These are phyloP conservation scores for Arvicanthis niloticus DNA, from an alignment of 2,113 vertebrate species.

Conservation along the genomic window DNA sequence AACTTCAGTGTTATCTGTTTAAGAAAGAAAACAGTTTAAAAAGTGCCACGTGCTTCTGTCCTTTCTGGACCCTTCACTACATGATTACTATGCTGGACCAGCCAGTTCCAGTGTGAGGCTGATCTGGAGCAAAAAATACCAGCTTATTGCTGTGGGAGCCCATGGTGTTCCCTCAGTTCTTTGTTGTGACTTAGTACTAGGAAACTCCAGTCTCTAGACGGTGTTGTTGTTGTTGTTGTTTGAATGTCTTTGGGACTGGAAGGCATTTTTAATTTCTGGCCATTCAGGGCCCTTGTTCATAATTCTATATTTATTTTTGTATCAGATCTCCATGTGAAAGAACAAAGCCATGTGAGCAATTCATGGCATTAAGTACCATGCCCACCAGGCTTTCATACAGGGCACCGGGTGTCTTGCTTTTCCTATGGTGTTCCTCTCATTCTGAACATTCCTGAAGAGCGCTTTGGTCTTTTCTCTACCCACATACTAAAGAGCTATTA, in stretches of 20 bases:
- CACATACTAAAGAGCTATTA: background rate
- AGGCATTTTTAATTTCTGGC: slow-evolving; percentile 53
- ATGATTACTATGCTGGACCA: background rate
- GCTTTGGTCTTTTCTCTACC: background rate
- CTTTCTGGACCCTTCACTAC: slow-evolving; percentile 49
- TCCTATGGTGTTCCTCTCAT: background rate
- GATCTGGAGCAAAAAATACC: slow-evolving; percentile 28
- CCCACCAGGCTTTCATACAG: background rate
- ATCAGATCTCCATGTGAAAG: slow-evolving; percentile 14
- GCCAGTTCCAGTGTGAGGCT: slow-evolving; percentile 15
- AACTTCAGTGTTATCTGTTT: background rate
- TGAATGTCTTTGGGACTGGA: slow-evolving; percentile 31
- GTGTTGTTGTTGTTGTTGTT: background rate
- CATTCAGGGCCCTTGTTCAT: background rate
- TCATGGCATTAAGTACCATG: slow-evolving; percentile 46
- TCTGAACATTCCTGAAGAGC: background rate
- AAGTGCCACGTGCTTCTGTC: slow-evolving; percentile 23
- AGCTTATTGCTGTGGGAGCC: background rate
- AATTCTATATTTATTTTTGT: background rate
- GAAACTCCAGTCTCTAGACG: background rate
- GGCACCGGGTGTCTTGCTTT: background rate
- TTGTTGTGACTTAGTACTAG: background rate
- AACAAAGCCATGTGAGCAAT: slow-evolving; percentile 36
- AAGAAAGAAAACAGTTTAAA: slow-evolving; percentile 27
- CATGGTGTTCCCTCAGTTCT: slow-evolving; percentile 15